A percentile compares a stretch with the other conserved stretches of the same genome.
Evolutionary conservation across 1,140 invertebrate genomes (phyloP).

Genomic region (Magallana gigas): DNA sequence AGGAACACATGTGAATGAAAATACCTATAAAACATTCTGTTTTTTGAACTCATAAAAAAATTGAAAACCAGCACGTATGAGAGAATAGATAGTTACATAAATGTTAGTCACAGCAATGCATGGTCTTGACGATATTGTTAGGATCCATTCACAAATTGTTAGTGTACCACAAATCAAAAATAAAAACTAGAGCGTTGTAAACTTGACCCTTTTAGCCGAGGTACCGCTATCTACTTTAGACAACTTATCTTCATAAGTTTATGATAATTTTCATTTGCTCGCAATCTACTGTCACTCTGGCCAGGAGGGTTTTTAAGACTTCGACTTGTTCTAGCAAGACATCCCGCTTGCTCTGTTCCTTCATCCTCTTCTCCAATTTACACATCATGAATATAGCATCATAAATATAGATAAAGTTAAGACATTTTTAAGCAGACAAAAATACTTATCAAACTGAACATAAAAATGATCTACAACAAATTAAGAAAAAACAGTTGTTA

Average conservation of each 20-base stretch:
- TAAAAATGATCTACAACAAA: too few relatives aligned
- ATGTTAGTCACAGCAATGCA: too few relatives aligned
- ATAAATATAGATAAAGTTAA: too few relatives aligned
- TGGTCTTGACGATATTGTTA: too few relatives aligned
- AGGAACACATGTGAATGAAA: too few relatives aligned
- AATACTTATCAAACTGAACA: too few relatives aligned
- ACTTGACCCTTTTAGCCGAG: slow-evolving; percentile 11
- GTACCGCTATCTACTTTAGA: slow-evolving; percentile 2
- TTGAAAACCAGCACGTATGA: too few relatives aligned
- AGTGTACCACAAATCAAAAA: slow-evolving; percentile 19
- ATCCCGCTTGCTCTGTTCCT: slow-evolving; percentile 13
- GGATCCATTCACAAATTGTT: background rate
- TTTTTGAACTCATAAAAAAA: too few relatives aligned
- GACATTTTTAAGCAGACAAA: too few relatives aligned
- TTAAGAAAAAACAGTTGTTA: too few relatives aligned
- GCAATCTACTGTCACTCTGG: background rate
- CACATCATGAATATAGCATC: background rate
- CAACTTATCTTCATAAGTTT: slow-evolving; percentile 13
- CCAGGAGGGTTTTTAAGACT: slow-evolving; percentile 13
- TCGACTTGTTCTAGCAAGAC: slow-evolving; percentile 1
- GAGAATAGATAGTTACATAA: too few relatives aligned
- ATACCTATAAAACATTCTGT: too few relatives aligned
- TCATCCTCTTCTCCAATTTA: slow-evolving; percentile 10
- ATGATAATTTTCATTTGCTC: background rate
- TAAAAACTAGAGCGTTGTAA: slow-evolving; percentile 5